These are phyloP conservation scores for Lasioglossum zephyrum DNA, from an alignment of 2,888 invertebrate species.

Conservation along the genomic window DNA sequence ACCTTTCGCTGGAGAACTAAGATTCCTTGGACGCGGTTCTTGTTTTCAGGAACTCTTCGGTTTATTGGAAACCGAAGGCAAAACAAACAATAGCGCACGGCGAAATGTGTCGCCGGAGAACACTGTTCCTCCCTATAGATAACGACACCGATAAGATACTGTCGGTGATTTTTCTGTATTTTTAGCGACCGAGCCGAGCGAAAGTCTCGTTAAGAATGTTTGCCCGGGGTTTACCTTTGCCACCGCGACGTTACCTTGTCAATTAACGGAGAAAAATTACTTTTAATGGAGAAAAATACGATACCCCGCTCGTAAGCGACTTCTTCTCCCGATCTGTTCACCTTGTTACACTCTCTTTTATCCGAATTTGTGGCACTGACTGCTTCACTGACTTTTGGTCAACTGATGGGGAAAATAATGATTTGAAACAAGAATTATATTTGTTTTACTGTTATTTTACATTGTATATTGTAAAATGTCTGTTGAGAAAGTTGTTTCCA, in stretches of 20 bases:
- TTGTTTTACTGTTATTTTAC: too few relatives aligned
- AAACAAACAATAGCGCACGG: constrained; percentile 55
- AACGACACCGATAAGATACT: constrained; percentile 26
- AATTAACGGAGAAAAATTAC: constrained; percentile 12
- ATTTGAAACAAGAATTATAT: neutral
- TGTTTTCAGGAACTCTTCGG: constrained; percentile 55
- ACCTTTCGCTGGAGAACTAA: neutral
- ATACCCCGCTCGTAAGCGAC: neutral
- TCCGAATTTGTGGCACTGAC: neutral
- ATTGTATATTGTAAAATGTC: too few relatives aligned
- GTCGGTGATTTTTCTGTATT: constrained; percentile 31
- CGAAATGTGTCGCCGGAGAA: constrained; percentile 33
- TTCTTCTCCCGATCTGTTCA: neutral
- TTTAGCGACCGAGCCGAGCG: constrained; percentile 4
- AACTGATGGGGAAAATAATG: neutral
- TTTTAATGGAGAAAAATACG: neutral
- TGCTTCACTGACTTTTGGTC: neutral
- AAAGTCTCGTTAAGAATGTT: constrained; percentile 17
- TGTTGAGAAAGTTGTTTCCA: too few relatives aligned
- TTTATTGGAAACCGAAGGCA: constrained; percentile 51
- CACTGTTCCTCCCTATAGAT: constrained; percentile 42
- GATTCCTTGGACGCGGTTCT: constrained; percentile 18
- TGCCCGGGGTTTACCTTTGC: constrained; percentile 6
- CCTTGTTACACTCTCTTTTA: neutral
- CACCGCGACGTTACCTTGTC: constrained; percentile 3